Evolutionary conservation across 2,888 invertebrate genomes (phyloP), one percentile per base, ranked within the genome.

Genomic region (Agrenia bidenticulata): DNA sequence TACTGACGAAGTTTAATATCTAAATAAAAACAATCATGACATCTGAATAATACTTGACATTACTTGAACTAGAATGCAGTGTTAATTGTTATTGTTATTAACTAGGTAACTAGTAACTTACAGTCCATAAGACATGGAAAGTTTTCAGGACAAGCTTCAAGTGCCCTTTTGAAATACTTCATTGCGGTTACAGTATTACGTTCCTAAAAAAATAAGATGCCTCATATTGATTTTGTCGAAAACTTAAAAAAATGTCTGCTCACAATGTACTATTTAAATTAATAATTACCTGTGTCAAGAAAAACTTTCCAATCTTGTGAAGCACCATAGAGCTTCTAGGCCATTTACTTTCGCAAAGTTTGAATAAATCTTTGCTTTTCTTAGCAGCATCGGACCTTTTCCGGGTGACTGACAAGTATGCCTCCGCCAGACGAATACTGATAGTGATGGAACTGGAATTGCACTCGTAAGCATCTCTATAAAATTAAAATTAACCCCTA

Each of bases 121-220:
- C 24, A 55, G 27, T 55, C 55, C 55, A 55, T 55, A 19, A 24
- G 19, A 19, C 55, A 55, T 9, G 55, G 55, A 19, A 55, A 55
- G 17, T 55, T 55, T 15, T 2, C 27, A 4, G 4, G 2, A n/a
- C 27, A 26, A 9, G 19, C 13, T 26, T 55, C 19, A 17, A 55
- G 32, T 4, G 7, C 17, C 9, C 24, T 32, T 55, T 55, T 32
- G 27, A 55, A 55, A 55, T 17, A 55, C 17, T 24, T 5, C 17
- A 32, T 17, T 21, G 24, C 51, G 4, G 4, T 26, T 13, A 5
- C 19, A 21, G 13, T 51, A 51, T 51, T 21, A 19, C 24, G 7
- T 4, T 7, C 11, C 51, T 51, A 49, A 7, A 21, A 11, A 19
- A 51, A 24, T 13, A 23, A 51, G 11, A 51, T 51, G 23, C 7